Conservation (phyloP, 2,888 invertebrate species). For the Halictus quadricinctus region DNA sequence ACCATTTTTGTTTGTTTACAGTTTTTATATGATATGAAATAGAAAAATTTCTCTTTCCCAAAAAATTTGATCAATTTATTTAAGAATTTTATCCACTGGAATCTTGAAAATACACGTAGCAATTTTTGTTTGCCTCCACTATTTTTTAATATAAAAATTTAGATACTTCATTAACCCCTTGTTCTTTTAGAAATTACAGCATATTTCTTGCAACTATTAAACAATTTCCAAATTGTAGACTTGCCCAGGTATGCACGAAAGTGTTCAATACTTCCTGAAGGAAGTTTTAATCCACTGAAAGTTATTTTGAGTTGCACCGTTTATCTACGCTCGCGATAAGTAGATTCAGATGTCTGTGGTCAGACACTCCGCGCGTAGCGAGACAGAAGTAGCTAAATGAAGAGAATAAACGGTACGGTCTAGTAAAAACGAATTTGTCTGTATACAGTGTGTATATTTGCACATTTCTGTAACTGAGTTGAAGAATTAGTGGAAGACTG, state of each 20-base stretch:
- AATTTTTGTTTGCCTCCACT: too few species aligned
- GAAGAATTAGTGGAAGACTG: conserved; percentile 48
- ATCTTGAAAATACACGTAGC: too few species aligned
- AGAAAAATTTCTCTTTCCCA: not conserved
- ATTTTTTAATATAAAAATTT: too few species aligned
- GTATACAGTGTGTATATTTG: not conserved
- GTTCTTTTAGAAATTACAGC: too few species aligned
- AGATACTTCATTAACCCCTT: too few species aligned
- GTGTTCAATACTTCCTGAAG: not conserved
- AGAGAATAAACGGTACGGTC: not conserved
- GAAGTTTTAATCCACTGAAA: not conserved
- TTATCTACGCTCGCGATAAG: conserved; percentile 1
- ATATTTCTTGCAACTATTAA: too few species aligned
- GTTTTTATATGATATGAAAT: not conserved
- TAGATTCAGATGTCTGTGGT: conserved; percentile 42
- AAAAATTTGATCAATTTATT: not conserved
- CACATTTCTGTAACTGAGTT: not conserved
- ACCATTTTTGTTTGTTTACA: not conserved
- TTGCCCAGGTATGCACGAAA: not conserved
- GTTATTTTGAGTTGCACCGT: not conserved
- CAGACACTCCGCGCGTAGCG: conserved; percentile 23
- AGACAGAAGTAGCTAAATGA: not conserved
- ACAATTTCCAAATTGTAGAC: not conserved
- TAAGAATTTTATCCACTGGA: too few species aligned
- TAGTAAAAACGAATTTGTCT: not conserved